Evolutionary conservation across 2,888 invertebrate genomes (phyloP).

Genomic region (Neria commutata): DNA sequence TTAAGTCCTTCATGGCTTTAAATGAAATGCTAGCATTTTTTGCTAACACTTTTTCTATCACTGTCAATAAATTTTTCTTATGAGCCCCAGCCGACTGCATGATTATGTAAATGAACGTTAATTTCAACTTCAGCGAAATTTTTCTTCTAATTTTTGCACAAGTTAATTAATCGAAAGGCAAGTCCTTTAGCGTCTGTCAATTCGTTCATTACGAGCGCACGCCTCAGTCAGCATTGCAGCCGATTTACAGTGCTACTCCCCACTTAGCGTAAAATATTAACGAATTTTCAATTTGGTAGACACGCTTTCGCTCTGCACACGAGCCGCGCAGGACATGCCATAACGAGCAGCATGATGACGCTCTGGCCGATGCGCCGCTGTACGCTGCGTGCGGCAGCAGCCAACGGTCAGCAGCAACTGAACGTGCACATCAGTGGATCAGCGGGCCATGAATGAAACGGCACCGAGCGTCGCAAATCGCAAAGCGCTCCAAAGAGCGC

Average conservation of each 20-base stretch:
- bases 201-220: no score
- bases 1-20: no score
- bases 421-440: constrained; percentile 6
- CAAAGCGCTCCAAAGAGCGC: neutral
- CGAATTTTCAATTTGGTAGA: constrained; percentile 24
- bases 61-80: no score
- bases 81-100: no score
- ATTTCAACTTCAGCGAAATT: no score
- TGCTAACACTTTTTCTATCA: no score
- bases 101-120: no score
- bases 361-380: neutral
- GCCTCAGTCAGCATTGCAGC: no score
- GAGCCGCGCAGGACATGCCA: neutral
- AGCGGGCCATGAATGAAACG: constrained; percentile 21
- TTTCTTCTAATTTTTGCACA: no score
- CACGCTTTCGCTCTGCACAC: neutral
- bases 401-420: constrained; percentile 30
- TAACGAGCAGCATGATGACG: neutral
- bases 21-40: no score
- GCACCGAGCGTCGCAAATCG: constrained; percentile 24
- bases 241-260: constrained; percentile 21
- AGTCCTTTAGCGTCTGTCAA: no score
- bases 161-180: no score
- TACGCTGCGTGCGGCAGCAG: constrained; percentile 15
- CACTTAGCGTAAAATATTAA: constrained; percentile 12